Evolutionary conservation across 2,113 vertebrate genomes (phyloP).

Genomic region (Sebastes fasciatus): DNA sequence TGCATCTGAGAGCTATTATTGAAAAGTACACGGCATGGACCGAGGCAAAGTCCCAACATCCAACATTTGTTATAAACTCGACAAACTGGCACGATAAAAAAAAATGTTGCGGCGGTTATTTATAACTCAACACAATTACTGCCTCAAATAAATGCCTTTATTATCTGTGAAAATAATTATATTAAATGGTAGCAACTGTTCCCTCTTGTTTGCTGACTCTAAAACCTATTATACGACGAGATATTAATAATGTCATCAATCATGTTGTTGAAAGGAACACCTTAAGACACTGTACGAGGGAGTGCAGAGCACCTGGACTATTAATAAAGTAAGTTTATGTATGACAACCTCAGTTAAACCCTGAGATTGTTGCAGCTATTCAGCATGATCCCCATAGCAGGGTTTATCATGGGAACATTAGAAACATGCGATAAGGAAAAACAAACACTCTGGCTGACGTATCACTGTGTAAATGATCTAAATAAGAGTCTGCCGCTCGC

Average conservation of each 20-base stretch:
- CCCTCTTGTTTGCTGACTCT: background rate
- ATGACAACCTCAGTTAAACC: slow-evolving; percentile 5
- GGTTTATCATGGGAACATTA: slow-evolving; percentile 15
- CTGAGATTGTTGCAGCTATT: background rate
- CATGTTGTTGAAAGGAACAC: background rate
- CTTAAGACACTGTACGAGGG: background rate
- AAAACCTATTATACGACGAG: background rate
- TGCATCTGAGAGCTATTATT: slow-evolving; percentile 22
- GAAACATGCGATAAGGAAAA: slow-evolving; percentile 15
- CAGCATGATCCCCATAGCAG: background rate
- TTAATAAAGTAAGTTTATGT: background rate
- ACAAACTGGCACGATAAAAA: background rate
- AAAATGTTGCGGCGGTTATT: background rate
- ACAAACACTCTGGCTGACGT: slow-evolving; percentile 1
- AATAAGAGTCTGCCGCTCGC: background rate
- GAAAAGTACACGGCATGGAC: background rate
- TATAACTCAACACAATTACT: slow-evolving; percentile 7
- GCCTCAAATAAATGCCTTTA: slow-evolving; percentile 4
- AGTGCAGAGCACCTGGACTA: background rate
- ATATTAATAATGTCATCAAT: background rate
- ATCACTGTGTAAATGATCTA: background rate
- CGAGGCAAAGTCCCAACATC: background rate
- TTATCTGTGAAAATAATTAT: background rate
- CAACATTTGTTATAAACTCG: background rate
- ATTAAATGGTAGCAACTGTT: background rate